A percentile compares a stretch with the other conserved stretches of the same genome.
Conservation (phyloP, 2,113 vertebrate genomes). For the Aix galericulata region DNA sequence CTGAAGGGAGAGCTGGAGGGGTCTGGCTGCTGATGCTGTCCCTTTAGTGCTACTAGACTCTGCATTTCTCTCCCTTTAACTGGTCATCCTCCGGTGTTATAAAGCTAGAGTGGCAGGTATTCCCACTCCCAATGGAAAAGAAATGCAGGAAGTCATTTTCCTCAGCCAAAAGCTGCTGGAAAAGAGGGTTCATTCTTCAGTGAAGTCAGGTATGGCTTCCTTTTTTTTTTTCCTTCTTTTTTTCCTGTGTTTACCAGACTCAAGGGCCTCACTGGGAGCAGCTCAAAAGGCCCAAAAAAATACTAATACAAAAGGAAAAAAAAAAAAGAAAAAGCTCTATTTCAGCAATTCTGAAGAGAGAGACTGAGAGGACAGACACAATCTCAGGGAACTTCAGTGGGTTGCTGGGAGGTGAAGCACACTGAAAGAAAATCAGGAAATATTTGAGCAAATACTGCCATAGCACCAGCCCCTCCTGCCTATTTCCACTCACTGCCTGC, state of each 20-base stretch:
- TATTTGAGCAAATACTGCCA: not conserved
- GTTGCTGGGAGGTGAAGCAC: not conserved
- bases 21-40: not conserved
- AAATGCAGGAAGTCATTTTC: not conserved
- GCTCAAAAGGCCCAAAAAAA: not conserved
- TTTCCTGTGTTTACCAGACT: not conserved
- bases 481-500: not conserved
- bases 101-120: not conserved
- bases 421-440: not conserved
- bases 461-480: not conserved
- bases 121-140: not conserved
- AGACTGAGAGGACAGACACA: not conserved
- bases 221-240: not conserved
- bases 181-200: not conserved
- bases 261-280: not conserved
- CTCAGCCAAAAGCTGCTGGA: not conserved
- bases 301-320: not conserved
- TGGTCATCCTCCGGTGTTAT: rapidly evolving
- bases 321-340: not conserved
- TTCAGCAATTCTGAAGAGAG: not conserved
- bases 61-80: not conserved
- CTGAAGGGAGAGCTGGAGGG: not conserved
- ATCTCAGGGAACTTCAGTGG: not conserved
- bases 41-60: not conserved
- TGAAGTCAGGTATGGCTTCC: not conserved